These are phyloP conservation scores for Phrynosoma blainvillii DNA, from an alignment of 2,113 vertebrate species.

Conservation along the genomic window DNA sequence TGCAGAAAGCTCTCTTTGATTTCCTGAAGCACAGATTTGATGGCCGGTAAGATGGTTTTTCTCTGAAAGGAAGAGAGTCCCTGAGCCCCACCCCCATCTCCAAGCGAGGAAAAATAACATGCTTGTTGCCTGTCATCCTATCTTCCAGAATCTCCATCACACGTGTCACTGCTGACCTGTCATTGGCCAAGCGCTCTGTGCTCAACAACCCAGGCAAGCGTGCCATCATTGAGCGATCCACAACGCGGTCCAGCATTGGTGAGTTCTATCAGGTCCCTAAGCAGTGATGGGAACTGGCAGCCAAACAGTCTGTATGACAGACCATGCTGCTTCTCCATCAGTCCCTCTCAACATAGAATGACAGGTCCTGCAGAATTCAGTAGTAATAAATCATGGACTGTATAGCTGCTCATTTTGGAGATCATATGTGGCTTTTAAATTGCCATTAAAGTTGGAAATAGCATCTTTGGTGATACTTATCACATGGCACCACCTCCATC, in stretches of 20 bases:
- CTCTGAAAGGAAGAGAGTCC: not conserved
- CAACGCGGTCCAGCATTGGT: conserved; percentile 94
- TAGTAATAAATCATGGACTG: not conserved
- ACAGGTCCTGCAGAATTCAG: not conserved
- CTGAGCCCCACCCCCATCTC: not conserved
- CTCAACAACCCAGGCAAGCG: conserved; percentile 92
- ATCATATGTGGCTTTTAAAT: too few species aligned
- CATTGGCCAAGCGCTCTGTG: conserved; percentile 94
- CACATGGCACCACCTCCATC: too few species aligned
- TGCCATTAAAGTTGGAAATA: too few species aligned
- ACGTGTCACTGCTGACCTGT: conserved; percentile 93
- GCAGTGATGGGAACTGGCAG: fast-evolving
- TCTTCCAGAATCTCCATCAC: conserved; percentile 92
- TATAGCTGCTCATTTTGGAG: not conserved
- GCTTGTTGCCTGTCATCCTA: not conserved
- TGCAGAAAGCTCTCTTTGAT: conserved; percentile 98
- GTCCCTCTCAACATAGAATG: not conserved
- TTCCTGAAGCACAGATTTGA: conserved; percentile 97
- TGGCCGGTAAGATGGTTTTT: conserved; percentile 82
- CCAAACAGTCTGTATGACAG: fast-evolving
- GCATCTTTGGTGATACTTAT: too few species aligned
- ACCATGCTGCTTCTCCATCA: not conserved
- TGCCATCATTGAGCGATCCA: conserved; percentile 94
- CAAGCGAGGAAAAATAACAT: not conserved
- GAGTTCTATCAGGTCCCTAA: conserved; percentile 47